These are phyloP conservation scores for Alethe diademata DNA, from an alignment of 2,113 vertebrate genomes.

Conservation along the genomic window DNA sequence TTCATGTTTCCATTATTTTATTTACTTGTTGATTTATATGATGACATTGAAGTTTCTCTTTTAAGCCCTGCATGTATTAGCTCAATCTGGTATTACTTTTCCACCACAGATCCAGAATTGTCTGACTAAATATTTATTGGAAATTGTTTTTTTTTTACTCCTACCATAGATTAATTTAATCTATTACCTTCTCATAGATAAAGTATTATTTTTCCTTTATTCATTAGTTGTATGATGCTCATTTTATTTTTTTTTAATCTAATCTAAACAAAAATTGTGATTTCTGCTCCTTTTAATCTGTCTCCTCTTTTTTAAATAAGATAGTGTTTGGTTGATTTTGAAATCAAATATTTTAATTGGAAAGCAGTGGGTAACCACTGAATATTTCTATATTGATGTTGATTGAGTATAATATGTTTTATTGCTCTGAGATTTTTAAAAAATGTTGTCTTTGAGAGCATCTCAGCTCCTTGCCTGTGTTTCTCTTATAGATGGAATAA, in stretches of 20 bases:
- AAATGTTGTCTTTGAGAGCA: neutral
- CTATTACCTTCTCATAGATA: neutral
- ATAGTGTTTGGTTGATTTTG: neutral
- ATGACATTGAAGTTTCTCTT: neutral
- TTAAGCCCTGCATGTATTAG: neutral
- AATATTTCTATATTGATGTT: neutral
- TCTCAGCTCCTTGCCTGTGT: neutral
- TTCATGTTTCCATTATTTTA: neutral
- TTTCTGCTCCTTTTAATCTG: neutral
- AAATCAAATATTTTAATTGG: neutral
- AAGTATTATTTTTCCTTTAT: neutral
- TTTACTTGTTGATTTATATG: neutral
- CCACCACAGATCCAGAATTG: neutral
- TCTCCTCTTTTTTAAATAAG: neutral
- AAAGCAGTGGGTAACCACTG: neutral
- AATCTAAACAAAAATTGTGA: neutral
- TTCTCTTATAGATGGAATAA: neutral
- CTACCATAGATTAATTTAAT: neutral
- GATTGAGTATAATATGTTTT: neutral
- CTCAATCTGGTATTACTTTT: neutral
- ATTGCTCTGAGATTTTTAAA: neutral
- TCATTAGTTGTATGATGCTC: fast-evolving
- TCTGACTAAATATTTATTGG: neutral
- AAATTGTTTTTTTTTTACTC: neutral
- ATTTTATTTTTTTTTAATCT: neutral